Evolutionary conservation across 2,888 invertebrate genomes (phyloP).

Genomic region (Tetramorium bicarinatum): DNA sequence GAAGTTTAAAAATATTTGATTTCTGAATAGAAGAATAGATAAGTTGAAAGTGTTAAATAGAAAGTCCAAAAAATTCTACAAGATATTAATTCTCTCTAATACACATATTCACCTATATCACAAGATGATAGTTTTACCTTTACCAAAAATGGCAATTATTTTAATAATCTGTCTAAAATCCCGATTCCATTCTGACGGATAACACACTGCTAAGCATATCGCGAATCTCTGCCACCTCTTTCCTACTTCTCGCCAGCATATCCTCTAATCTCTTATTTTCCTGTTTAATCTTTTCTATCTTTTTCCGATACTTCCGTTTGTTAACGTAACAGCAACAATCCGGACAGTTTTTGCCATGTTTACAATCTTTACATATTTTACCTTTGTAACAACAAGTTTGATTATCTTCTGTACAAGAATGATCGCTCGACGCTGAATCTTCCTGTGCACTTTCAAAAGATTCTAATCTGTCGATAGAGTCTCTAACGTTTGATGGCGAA

Average conservation of each 20-base stretch:
- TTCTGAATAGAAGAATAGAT: slow-evolving; percentile 41
- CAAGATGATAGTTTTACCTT: slow-evolving; percentile 35
- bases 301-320: slow-evolving; percentile 76
- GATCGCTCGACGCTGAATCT: slow-evolving; percentile 34
- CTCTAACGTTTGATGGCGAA: background rate
- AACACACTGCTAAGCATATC: slow-evolving; percentile 80
- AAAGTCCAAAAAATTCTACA: slow-evolving; percentile 31
- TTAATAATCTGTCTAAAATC: slow-evolving; percentile 76
- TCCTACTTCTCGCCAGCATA: slow-evolving; percentile 77
- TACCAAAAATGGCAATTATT: background rate
- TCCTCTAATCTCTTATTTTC: slow-evolving; percentile 80
- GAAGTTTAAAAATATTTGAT: slow-evolving; percentile 32
- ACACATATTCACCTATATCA: slow-evolving; percentile 28
- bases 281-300: slow-evolving; percentile 78
- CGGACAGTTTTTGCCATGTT: slow-evolving; percentile 62
- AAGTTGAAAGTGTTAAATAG: slow-evolving; percentile 33
- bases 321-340: slow-evolving; percentile 75
- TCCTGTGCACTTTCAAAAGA: background rate
- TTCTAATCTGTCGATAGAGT: slow-evolving; percentile 12
- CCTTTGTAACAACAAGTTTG: slow-evolving; percentile 64
- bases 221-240: slow-evolving; percentile 80
- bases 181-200: slow-evolving; percentile 83
- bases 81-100: slow-evolving; percentile 16
- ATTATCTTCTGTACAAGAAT: slow-evolving; percentile 56
- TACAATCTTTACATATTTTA: slow-evolving; percentile 63